Base-by-base conservation (phyloP, 1,140 invertebrate species). In the Augochlora pura region DNA sequence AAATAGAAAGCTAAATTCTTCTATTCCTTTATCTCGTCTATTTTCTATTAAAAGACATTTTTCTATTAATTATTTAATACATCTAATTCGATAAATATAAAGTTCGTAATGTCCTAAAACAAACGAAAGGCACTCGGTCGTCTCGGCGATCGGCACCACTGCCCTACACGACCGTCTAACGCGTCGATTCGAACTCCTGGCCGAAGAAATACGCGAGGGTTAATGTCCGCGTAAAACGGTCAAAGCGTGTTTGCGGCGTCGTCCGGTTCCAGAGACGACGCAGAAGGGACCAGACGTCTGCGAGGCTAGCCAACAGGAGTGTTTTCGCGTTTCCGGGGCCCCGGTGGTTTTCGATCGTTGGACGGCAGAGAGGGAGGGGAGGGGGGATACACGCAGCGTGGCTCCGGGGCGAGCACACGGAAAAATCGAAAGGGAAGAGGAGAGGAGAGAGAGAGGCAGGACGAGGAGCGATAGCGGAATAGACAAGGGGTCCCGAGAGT, bases 401-500 rank as follows among this genome's bases (percentile, higher is more conserved):
- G 42, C 42, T 1, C 12, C 9, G 42, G 9, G 9, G 42, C 2
- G 2, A 12, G 12, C 42, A 76, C 42, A 76, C 27, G 32, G 46
- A 66, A 27, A 38, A 66, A 74, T n/a, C 49, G 49, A 18, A 52
- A 23, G 21, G 25, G 42, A 46, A 46, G 10, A 9, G 57, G 10
- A 14, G 6, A n/a, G n/a, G n/a, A 16, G 9, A 60, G 18, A 57
- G 23, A n/a, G 6, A 21, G 23, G 12, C 2, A 60, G 69, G 77
- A 63, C 64, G 78, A 71, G 62, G 81, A 84, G 83, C 77, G 80
- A 81, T 80, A 59, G 74, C 62, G 42, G 32, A 59, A 62, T 76
- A 49, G 70, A 73, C 69, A 52, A 78, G 65, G 70, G 77, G 54
- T 78, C 18, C 59, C 60, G 76, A 72, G 68, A 82, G 76, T 23